Evolutionary conservation across 2,888 invertebrate species (phyloP).

Genomic region (Habrosyne pyritoides): DNA sequence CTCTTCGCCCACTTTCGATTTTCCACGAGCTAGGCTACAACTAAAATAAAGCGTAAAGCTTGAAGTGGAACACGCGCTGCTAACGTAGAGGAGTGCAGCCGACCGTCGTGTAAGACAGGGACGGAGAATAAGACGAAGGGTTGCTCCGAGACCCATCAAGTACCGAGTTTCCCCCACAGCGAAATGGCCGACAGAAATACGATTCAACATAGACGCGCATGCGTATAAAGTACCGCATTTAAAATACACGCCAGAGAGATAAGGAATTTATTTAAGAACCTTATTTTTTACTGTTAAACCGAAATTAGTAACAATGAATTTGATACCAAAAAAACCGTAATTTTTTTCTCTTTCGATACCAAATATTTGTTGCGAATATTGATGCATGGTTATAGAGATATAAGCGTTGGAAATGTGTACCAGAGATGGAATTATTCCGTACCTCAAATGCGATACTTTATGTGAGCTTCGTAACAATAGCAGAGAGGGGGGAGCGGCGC

Average conservation of each 20-base stretch:
- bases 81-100: constrained; percentile 74
- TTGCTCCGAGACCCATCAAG: constrained; percentile 81
- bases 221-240: constrained; percentile 79
- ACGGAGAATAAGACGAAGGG: constrained; percentile 84
- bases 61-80: constrained; percentile 41
- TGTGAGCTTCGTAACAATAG: constrained; percentile 82
- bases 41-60: neutral
- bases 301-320: constrained; percentile 18
- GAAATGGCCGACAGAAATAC: constrained; percentile 53
- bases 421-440: constrained; percentile 75
- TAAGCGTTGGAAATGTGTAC: constrained; percentile 55
- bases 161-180: constrained; percentile 59
- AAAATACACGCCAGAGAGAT: constrained; percentile 82
- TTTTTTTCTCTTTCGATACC: constrained; percentile 56
- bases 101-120: constrained; percentile 82
- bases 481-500: constrained; percentile 79
- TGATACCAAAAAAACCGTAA: constrained; percentile 63
- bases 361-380: constrained; percentile 34
- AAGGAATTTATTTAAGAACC: constrained; percentile 75
- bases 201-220: constrained; percentile 69
- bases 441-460: constrained; percentile 68
- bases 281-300: constrained; percentile 27
- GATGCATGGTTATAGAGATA: constrained; percentile 33
- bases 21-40: neutral
- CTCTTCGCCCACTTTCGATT: too few relatives aligned